phyloP scores from a whole-genome alignment of 2,888 invertebrate genomes.

The Congeria kusceri region DNA sequence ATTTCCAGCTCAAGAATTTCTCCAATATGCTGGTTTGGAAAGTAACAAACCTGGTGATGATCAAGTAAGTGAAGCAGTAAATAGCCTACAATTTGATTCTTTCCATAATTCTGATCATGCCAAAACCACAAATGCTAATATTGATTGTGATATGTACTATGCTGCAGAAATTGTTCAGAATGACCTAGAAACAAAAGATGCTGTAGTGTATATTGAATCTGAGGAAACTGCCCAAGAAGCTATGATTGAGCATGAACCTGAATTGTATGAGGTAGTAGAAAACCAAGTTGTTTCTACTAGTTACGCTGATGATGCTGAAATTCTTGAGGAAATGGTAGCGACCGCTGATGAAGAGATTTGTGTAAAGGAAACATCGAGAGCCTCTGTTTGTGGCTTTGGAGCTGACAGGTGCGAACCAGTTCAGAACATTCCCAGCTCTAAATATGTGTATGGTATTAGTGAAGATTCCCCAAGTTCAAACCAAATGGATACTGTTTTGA shows the following conservation, averaged over 20 bases:
- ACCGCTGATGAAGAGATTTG: not conserved
- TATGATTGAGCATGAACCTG: conserved; percentile 8
- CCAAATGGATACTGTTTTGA: conserved; percentile 6
- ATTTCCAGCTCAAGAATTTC: not conserved
- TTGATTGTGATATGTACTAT: conserved; percentile 23
- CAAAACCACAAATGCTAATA: not conserved
- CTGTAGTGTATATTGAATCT: conserved; percentile 38
- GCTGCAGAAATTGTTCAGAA: conserved; percentile 35
- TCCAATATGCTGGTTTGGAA: not conserved
- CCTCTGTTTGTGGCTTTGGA: not conserved
- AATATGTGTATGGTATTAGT: conserved; percentile 48
- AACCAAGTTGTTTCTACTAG: not conserved
- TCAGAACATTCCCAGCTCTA: conserved; percentile 7
- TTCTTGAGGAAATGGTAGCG: not conserved
- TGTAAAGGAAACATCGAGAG: not conserved
- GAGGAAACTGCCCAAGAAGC: conserved; percentile 19
- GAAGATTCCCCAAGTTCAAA: conserved; percentile 45
- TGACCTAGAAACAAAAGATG: conserved; percentile 42
- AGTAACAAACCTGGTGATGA: not conserved
- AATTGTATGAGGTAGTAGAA: not conserved
- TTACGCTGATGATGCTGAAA: not conserved
- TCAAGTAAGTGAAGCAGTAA: conserved; percentile 9
- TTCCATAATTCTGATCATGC: conserved; percentile 12
- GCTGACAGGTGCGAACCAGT: conserved; percentile 1
- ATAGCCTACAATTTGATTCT: conserved; percentile 15